Conservation (phyloP, 2,113 vertebrate genomes). For the Aphyosemion australe region DNA sequence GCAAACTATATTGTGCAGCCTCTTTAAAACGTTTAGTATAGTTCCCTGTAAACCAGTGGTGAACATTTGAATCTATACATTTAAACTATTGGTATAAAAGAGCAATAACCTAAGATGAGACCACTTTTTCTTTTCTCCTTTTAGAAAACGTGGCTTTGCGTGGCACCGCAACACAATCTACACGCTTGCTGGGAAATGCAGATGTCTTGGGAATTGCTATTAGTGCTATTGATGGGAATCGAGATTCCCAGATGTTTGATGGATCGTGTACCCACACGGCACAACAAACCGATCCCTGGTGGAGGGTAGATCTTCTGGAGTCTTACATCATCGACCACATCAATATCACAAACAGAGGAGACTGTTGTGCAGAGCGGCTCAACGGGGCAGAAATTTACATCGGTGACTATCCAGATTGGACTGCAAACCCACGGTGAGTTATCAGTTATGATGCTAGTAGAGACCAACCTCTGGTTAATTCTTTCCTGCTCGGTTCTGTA, state of each 20-base stretch:
- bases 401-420: slow-evolving; percentile 20
- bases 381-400: slow-evolving; percentile 33
- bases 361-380: slow-evolving; percentile 15
- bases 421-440: too few species aligned
- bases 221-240: slow-evolving; percentile 53
- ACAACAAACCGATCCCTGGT: slow-evolving; percentile 17
- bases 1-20: too few species aligned
- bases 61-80: too few species aligned
- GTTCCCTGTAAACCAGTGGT: too few species aligned
- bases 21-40: too few species aligned
- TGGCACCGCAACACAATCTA: slow-evolving; percentile 43
- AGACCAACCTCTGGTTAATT: too few species aligned
- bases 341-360: slow-evolving; percentile 43
- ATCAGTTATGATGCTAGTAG: too few species aligned
- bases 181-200: rapidly evolving
- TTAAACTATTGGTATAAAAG: too few species aligned
- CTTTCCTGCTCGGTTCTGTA: too few species aligned
- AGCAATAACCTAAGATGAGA: too few species aligned
- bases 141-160: slow-evolving; percentile 53
- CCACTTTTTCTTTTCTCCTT: too few species aligned
- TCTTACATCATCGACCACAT: slow-evolving; percentile 38
- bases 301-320: slow-evolving; percentile 53
- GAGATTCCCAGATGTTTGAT: rapidly evolving
- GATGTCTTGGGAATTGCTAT: rapidly evolving
- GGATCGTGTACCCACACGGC: slow-evolving; percentile 23